phyloP scores from a whole-genome alignment of 2,113 vertebrate genomes.

The Arvicanthis niloticus region DNA sequence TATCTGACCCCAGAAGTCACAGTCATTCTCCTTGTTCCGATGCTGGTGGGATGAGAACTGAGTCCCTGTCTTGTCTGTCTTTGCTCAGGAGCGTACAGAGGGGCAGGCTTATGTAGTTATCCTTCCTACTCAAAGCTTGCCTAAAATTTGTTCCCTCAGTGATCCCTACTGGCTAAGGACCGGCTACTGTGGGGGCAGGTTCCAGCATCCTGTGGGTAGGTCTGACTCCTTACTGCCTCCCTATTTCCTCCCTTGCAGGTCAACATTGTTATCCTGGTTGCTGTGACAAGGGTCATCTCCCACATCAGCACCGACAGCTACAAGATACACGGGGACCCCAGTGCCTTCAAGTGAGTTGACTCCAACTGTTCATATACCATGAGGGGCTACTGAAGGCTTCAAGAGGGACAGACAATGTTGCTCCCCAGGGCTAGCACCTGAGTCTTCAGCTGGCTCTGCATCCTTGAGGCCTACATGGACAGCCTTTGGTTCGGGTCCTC shows the following conservation, averaged over 20 bases:
- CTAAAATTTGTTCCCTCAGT: not conserved
- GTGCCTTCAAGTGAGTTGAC: conserved; percentile 94
- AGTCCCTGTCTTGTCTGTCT: not conserved
- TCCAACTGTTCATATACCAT: fast-evolving
- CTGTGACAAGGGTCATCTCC: conserved; percentile 97
- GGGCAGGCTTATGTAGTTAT: fast-evolving
- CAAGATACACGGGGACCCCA: conserved; percentile 94
- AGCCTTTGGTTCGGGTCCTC: fast-evolving
- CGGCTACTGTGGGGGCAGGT: too few relatives aligned
- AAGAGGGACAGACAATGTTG: too few relatives aligned
- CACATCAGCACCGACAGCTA: conserved; percentile 97
- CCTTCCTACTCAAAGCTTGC: not conserved
- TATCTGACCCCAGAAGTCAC: too few relatives aligned
- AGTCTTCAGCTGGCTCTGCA: fast-evolving
- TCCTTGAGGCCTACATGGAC: fast-evolving
- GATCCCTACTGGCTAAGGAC: not conserved
- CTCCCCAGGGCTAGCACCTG: fast-evolving
- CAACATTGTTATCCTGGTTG: conserved; percentile 95
- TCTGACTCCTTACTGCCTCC: fast-evolving
- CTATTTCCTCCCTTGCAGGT: conserved; percentile 85
- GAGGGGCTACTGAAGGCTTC: not conserved
- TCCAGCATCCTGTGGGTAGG: fast-evolving
- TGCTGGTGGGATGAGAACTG: not conserved
- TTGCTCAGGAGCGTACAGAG: too few relatives aligned
- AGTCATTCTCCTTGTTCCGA: fast-evolving